phyloP scores from a whole-genome alignment of 2,797 vertebrate genomes.

The Catamblyrhynchus diadema region DNA sequence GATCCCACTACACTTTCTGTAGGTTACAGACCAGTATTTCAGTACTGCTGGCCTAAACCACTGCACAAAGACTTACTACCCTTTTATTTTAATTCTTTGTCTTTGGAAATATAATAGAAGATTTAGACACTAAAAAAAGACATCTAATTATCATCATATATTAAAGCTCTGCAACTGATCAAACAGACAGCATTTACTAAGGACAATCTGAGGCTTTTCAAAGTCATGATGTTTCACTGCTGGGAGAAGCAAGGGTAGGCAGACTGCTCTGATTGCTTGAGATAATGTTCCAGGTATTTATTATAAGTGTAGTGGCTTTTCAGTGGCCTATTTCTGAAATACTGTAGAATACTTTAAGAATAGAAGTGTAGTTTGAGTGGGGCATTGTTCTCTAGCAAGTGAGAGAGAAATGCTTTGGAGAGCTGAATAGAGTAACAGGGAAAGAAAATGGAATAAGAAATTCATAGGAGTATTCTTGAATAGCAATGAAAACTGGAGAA shows the following conservation, averaged over 20 bases:
- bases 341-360: conserved; percentile 43
- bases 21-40: not conserved
- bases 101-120: not conserved
- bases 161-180: conserved; percentile 9
- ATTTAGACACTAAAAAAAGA: not conserved
- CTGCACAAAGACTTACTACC: not conserved
- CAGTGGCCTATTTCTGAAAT: conserved; percentile 52
- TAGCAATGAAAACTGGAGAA: conserved; percentile 32
- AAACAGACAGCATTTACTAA: not conserved
- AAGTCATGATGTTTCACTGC: conserved; percentile 18
- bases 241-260: conserved; percentile 26
- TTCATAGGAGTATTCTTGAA: conserved; percentile 46
- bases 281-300: conserved; percentile 49
- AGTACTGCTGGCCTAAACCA: not conserved
- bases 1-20: not conserved
- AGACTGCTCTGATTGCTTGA: conserved; percentile 52
- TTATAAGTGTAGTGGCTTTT: conserved; percentile 39
- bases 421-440: conserved; percentile 34
- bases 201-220: not conserved
- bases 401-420: conserved; percentile 18
- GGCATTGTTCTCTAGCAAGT: conserved; percentile 53
- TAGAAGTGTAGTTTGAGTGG: conserved; percentile 46
- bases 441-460: conserved; percentile 47
- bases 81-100: not conserved
- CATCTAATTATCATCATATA: not conserved